phyloP scores from a whole-genome alignment of 2,113 vertebrate genomes.

The Pluvianellus socialis region DNA sequence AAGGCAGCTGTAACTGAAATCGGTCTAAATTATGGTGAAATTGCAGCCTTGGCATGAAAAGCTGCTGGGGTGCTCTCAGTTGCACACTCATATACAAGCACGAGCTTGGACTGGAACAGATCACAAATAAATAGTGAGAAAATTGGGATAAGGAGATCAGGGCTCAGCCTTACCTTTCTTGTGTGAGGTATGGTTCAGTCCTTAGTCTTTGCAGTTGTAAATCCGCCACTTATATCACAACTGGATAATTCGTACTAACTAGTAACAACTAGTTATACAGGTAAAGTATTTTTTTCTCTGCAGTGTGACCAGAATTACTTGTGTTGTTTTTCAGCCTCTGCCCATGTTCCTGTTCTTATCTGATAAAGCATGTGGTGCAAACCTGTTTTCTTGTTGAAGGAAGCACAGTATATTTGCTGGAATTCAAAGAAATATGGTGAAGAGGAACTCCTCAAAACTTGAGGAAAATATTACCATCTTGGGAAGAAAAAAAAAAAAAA shows the following conservation, averaged over 20 bases:
- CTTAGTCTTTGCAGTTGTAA: neutral
- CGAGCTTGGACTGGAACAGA: neutral
- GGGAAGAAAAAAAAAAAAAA: neutral
- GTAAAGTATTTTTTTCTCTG: neutral
- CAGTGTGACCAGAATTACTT: neutral
- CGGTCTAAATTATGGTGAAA: neutral
- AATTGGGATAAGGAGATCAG: neutral
- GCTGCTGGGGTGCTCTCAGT: neutral
- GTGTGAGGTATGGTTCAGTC: neutral
- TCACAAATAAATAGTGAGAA: neutral
- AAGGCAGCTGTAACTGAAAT: neutral
- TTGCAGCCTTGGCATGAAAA: neutral
- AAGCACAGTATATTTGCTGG: neutral
- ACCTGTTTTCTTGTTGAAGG: neutral
- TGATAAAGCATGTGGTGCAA: neutral
- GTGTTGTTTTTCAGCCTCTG: neutral
- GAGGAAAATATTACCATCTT: neutral
- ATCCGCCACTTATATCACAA: neutral
- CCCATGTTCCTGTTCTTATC: neutral
- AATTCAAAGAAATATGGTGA: neutral
- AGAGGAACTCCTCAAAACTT: neutral
- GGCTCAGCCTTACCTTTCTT: neutral
- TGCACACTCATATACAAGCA: neutral
- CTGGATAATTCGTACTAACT: neutral
- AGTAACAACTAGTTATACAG: neutral